Evolutionary conservation across 2,888 invertebrate species (phyloP).

Genomic region (Epinotia nisella): DNA sequence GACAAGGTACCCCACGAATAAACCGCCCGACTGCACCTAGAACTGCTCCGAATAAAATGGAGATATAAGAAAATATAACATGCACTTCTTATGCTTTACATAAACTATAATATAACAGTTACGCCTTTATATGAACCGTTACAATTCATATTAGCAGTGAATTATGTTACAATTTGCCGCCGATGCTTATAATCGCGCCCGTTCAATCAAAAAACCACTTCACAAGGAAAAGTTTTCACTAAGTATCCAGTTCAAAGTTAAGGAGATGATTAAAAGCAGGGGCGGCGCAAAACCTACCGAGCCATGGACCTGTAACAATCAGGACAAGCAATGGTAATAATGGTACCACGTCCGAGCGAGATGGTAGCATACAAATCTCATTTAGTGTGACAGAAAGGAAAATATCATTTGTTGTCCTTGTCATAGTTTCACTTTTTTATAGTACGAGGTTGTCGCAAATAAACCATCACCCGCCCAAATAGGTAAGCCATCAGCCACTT

Average conservation of each 20-base stretch:
- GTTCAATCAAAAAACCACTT: slow-evolving; percentile 18
- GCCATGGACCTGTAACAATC: no score
- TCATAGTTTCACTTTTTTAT: no score
- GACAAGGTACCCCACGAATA: not conserved
- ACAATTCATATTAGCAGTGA: slow-evolving; percentile 71
- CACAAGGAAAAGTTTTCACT: slow-evolving; percentile 17
- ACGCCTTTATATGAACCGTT: slow-evolving; percentile 79
- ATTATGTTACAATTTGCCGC: slow-evolving; percentile 70
- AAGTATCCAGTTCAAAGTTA: slow-evolving; percentile 15
- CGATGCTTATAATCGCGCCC: slow-evolving; percentile 26
- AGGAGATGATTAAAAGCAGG: slow-evolving; percentile 45
- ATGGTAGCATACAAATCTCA: no score
- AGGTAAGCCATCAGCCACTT: no score
- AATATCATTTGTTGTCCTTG: no score
- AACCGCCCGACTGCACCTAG: not conserved
- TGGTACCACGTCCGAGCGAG: no score
- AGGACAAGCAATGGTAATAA: no score
- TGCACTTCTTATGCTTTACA: slow-evolving; percentile 82
- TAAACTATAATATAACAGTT: slow-evolving; percentile 83
- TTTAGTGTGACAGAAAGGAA: no score
- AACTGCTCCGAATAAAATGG: slow-evolving; percentile 59
- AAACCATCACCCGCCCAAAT: no score
- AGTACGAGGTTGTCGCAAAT: no score
- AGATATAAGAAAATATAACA: slow-evolving; percentile 79
- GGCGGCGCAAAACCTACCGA: slow-evolving; percentile 52